phyloP scores from a whole-genome alignment of 2,113 vertebrate genomes.

The Ochotona princeps region DNA sequence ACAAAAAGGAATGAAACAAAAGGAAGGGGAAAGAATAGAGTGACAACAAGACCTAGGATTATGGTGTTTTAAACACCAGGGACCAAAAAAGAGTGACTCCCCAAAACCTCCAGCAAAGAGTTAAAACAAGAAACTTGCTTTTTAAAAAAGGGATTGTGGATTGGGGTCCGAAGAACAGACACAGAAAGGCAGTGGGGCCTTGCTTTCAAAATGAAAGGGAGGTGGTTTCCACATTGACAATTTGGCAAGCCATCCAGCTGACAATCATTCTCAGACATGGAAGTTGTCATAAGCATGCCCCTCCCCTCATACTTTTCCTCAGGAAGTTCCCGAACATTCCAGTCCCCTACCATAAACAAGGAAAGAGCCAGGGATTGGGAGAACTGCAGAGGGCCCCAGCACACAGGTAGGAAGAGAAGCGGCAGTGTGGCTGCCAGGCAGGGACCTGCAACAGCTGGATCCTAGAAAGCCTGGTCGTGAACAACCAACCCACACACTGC shows the following conservation, averaged over 20 bases:
- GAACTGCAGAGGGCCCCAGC: background rate
- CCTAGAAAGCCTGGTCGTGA: background rate
- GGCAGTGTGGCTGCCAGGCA: background rate
- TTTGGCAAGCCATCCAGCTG: no score
- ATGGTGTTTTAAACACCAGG: background rate
- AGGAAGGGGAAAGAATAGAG: background rate
- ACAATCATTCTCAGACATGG: background rate
- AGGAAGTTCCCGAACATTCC: background rate
- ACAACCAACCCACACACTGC: background rate
- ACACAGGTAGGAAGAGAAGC: background rate
- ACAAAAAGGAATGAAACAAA: background rate
- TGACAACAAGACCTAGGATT: background rate
- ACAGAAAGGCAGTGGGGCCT: background rate
- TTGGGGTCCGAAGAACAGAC: background rate
- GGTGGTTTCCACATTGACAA: background rate
- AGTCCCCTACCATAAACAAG: rapidly evolving
- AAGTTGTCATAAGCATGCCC: background rate
- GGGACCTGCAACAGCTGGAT: background rate
- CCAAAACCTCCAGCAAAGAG: background rate
- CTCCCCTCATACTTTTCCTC: background rate
- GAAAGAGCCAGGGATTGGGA: background rate
- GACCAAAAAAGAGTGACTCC: background rate
- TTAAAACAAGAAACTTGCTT: background rate
- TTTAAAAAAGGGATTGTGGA: background rate
- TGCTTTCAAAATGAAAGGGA: background rate